These are phyloP conservation scores for Laticauda laticaudata DNA, from an alignment of 2,113 vertebrate genomes.

Conservation along the genomic window DNA sequence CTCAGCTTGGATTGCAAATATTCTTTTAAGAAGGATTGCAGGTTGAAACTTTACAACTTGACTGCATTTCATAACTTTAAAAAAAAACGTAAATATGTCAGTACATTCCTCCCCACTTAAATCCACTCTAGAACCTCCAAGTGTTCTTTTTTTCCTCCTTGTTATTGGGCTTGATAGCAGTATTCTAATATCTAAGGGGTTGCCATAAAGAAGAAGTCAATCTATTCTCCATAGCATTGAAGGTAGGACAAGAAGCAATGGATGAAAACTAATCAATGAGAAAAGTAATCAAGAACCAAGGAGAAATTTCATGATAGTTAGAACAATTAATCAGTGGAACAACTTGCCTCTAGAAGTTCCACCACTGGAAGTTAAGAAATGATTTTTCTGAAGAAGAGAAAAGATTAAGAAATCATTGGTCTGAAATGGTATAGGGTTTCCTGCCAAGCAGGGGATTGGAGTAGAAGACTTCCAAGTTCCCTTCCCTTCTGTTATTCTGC, in stretches of 20 bases:
- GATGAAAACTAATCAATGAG: background rate
- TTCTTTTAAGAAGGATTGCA: background rate
- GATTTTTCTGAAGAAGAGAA: background rate
- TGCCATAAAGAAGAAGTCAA: background rate
- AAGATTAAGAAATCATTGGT: background rate
- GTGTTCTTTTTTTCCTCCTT: constrained; percentile 1
- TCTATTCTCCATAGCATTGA: background rate
- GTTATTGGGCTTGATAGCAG: background rate
- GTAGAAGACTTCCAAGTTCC: background rate
- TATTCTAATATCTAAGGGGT: background rate
- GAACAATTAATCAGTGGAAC: background rate
- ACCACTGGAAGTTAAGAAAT: background rate
- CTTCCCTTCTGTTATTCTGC: background rate
- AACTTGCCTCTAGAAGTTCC: background rate
- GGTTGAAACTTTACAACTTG: background rate
- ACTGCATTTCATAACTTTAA: background rate
- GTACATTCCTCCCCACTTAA: background rate
- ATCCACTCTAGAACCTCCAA: background rate
- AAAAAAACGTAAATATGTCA: background rate
- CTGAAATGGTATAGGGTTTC: background rate
- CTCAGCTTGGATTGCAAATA: background rate
- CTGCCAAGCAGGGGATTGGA: background rate
- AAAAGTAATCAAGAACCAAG: background rate
- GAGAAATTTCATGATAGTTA: background rate
- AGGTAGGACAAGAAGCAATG: background rate